Percentiles rank a stretch among this genome's conserved stretches.
Conservation (phyloP, 2,797 vertebrate species). For the Cheirogaleus major region DNA sequence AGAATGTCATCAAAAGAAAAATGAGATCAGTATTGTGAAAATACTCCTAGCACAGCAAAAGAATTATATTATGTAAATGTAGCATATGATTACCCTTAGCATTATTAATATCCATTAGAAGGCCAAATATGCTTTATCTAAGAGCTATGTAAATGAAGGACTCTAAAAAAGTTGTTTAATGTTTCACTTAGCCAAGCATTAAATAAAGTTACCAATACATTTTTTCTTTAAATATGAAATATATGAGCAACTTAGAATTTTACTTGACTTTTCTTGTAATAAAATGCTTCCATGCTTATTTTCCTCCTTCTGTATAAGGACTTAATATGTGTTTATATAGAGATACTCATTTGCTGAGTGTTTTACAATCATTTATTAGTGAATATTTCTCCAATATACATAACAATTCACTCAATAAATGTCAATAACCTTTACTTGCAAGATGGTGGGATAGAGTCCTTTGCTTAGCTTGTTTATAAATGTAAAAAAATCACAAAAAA, state of each 20-base stretch:
- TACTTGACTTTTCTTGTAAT: neutral
- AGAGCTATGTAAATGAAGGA: slow-evolving; percentile 29
- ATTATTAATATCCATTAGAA: slow-evolving; percentile 56
- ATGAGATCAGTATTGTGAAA: slow-evolving; percentile 36
- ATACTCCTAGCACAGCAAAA: slow-evolving; percentile 18
- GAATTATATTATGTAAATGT: slow-evolving; percentile 53
- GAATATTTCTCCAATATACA: slow-evolving; percentile 7
- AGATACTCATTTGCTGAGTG: slow-evolving; percentile 16
- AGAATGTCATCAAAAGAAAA: slow-evolving; percentile 47
- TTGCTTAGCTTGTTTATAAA: neutral
- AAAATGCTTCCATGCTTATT: neutral
- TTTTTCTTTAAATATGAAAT: slow-evolving; percentile 49
- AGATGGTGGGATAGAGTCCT: neutral
- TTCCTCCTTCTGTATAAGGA: neutral
- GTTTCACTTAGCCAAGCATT: slow-evolving; percentile 53
- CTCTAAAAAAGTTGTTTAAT: slow-evolving; percentile 19
- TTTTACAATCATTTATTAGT: slow-evolving; percentile 28
- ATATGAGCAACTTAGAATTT: neutral
- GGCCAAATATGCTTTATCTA: slow-evolving; percentile 12
- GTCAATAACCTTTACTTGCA: neutral
- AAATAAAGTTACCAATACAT: slow-evolving; percentile 29
- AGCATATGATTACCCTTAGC: neutral
- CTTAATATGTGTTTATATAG: neutral
- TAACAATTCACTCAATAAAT: slow-evolving; percentile 15
- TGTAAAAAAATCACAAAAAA: neutral